Conservation (phyloP, 2,113 vertebrate species). For the Sinocyclocheilus maitianheensis region DNA sequence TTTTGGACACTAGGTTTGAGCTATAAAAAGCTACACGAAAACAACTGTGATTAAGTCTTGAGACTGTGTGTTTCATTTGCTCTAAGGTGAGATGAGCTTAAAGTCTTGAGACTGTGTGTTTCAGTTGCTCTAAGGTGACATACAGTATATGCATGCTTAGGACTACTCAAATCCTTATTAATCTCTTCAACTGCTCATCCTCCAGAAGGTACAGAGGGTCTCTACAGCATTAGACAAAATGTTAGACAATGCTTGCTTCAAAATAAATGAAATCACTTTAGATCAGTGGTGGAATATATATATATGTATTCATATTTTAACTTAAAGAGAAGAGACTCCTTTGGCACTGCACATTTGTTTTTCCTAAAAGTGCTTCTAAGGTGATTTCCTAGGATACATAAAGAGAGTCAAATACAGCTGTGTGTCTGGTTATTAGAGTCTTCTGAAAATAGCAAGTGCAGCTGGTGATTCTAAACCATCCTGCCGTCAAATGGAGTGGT, state of each 20-base stretch:
- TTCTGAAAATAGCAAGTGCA: slow-evolving; percentile 68
- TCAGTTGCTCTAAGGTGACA: slow-evolving; percentile 77
- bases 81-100: slow-evolving; percentile 71
- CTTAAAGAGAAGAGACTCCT: neutral
- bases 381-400: slow-evolving; percentile 40
- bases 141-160: slow-evolving; percentile 76
- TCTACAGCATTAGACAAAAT: slow-evolving; percentile 35
- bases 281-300: neutral
- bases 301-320: neutral
- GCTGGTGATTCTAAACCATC: slow-evolving; percentile 63
- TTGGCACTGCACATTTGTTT: neutral
- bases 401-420: slow-evolving; percentile 52
- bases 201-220: slow-evolving; percentile 58
- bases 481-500: slow-evolving; percentile 42
- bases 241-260: slow-evolving; percentile 37
- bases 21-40: slow-evolving; percentile 72
- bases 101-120: slow-evolving; percentile 77
- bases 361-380: neutral
- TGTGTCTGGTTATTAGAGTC: slow-evolving; percentile 37
- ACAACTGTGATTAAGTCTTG: slow-evolving; percentile 81
- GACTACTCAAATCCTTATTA: slow-evolving; percentile 76
- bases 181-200: slow-evolving; percentile 77
- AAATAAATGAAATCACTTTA: slow-evolving; percentile 17
- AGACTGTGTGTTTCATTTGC: slow-evolving; percentile 72
- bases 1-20: slow-evolving; percentile 47